Conservation (phyloP, 2,888 invertebrate species). For the Drosophila formosana region DNA sequence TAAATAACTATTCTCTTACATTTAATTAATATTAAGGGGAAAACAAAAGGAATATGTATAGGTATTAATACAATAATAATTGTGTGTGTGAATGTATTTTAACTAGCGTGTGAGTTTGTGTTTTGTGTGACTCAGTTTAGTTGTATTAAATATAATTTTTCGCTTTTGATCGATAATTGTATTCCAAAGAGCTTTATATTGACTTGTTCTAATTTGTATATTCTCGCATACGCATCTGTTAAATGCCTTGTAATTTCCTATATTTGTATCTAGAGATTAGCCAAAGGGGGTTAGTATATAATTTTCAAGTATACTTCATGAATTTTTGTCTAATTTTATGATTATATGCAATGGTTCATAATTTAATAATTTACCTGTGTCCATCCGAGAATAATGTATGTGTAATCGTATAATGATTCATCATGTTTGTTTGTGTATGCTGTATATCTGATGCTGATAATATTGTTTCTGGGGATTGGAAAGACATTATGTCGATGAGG, state of each 20-base stretch:
- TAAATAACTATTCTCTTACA: constrained; percentile 64
- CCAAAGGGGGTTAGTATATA: constrained; percentile 46
- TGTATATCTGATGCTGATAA: constrained; percentile 7
- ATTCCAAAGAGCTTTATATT: constrained; percentile 26
- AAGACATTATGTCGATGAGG: constrained; percentile 4
- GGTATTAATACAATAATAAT: constrained; percentile 25
- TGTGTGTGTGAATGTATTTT: constrained; percentile 26
- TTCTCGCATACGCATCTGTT: constrained; percentile 20
- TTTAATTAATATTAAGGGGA: constrained; percentile 49
- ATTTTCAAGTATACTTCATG: constrained; percentile 43
- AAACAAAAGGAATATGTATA: constrained; percentile 47
- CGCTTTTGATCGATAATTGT: constrained; percentile 27
- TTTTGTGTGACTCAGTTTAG: constrained; percentile 19
- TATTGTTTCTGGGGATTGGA: constrained; percentile 2
- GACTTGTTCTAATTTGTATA: constrained; percentile 20
- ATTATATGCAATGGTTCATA: constrained; percentile 51
- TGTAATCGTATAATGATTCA: constrained; percentile 36
- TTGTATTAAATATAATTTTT: constrained; percentile 23
- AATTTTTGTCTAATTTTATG: constrained; percentile 47
- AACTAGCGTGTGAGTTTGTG: constrained; percentile 43
- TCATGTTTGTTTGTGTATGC: background rate
- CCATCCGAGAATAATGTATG: constrained; percentile 55
- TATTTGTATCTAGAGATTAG: constrained; percentile 58
- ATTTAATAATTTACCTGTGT: constrained; percentile 60
- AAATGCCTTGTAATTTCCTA: constrained; percentile 50